phyloP scores from a whole-genome alignment of 2,113 vertebrate species.

The Rhadina sibilatrix region DNA sequence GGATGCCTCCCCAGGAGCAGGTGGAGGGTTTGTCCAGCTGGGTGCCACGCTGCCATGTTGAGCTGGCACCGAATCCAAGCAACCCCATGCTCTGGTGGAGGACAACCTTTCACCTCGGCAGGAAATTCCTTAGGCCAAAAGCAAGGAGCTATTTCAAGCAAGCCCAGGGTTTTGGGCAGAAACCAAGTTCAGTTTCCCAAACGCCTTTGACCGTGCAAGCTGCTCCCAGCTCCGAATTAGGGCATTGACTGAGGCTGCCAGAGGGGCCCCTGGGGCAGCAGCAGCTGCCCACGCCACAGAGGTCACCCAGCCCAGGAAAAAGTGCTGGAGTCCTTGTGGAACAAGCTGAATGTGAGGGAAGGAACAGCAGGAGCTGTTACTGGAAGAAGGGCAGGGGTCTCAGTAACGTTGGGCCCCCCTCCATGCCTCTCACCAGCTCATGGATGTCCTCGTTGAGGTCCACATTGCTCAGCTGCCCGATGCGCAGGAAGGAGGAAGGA shows the following conservation, averaged over 20 bases:
- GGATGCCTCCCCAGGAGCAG: not conserved
- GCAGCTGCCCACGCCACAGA: rapidly evolving
- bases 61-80: rapidly evolving
- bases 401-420: rapidly evolving
- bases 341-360: rapidly evolving
- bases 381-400: not conserved
- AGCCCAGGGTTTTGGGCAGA: not conserved
- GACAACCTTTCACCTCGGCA: not conserved
- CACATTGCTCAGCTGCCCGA: slow-evolving; percentile 89
- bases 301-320: not conserved
- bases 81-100: rapidly evolving
- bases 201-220: not conserved
- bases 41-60: not conserved
- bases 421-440: slow-evolving; percentile 64
- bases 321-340: not conserved
- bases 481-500: slow-evolving; percentile 74
- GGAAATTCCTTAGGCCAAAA: not conserved
- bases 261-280: not conserved
- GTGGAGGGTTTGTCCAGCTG: not conserved
- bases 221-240: not conserved
- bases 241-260: not conserved
- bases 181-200: slow-evolving; percentile 20
- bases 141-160: slow-evolving; percentile 40
- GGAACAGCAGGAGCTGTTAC: not conserved
- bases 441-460: slow-evolving; percentile 84